phyloP scores from a whole-genome alignment of 2,888 invertebrate species.

The Aelia acuminata region DNA sequence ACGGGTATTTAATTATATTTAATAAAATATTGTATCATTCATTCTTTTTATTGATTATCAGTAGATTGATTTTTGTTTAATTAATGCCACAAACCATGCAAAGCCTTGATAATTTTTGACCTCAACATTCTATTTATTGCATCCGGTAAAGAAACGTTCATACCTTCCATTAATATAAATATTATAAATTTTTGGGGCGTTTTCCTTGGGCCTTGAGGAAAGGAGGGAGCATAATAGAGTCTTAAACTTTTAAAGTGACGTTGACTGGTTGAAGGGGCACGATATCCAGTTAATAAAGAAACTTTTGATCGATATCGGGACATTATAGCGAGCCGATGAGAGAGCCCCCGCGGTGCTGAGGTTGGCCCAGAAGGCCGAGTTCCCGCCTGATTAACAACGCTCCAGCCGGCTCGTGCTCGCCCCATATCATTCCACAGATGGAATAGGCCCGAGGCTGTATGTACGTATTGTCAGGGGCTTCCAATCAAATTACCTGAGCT shows the following conservation, averaged over 20 bases:
- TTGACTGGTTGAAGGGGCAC: constrained; percentile 33
- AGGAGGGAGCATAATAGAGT: background rate
- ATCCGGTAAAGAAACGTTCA: no score
- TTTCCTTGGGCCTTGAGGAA: background rate
- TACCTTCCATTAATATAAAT: background rate
- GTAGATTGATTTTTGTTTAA: no score
- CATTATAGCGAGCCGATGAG: background rate
- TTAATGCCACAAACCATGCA: no score
- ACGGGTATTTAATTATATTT: no score
- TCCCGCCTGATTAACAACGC: background rate
- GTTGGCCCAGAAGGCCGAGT: background rate
- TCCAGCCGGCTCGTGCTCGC: background rate
- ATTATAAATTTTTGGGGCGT: background rate
- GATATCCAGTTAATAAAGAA: constrained; percentile 29
- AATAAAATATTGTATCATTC: no score
- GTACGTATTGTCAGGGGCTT: background rate
- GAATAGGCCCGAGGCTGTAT: background rate
- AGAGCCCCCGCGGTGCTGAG: background rate
- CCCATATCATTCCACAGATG: background rate
- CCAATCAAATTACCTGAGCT: background rate
- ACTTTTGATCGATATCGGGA: constrained; percentile 20
- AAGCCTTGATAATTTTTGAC: no score
- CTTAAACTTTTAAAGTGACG: constrained; percentile 25
- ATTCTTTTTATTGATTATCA: no score
- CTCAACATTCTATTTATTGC: no score